phyloP scores from a whole-genome alignment of 2,888 invertebrate species.

The Griposia aprilina region DNA sequence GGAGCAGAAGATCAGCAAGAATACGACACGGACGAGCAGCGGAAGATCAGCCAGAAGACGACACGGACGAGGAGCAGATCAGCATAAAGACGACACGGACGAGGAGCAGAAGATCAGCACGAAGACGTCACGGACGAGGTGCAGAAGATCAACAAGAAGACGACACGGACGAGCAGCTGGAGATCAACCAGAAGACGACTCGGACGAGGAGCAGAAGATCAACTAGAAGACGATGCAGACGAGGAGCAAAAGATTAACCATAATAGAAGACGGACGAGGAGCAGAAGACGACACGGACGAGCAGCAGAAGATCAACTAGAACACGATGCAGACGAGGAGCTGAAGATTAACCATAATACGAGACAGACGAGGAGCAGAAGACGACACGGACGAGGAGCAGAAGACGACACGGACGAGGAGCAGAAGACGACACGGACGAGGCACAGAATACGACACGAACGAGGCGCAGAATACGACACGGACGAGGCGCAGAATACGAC shows the following conservation, averaged over 20 bases:
- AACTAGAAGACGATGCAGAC: constrained; percentile 8
- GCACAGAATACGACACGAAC: constrained; percentile 14
- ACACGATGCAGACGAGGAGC: constrained; percentile 4
- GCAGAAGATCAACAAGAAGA: not conserved
- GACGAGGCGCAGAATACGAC: constrained; percentile 36
- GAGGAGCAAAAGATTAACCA: not conserved
- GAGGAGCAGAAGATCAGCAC: not conserved
- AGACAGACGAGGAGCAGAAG: constrained; percentile 5
- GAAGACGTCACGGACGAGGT: constrained; percentile 8
- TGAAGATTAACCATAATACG: not conserved
- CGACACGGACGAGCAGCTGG: not conserved
- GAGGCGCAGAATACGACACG: constrained; percentile 23
- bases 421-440: constrained; percentile 23
- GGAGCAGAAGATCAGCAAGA: not conserved
- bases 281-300: constrained; percentile 15
- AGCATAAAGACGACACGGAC: not conserved
- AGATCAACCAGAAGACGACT: not conserved
- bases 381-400: constrained; percentile 41
- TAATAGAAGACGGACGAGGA: constrained; percentile 12
- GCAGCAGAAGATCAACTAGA: not conserved
- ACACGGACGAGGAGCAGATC: constrained; percentile 3
- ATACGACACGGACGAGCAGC: constrained; percentile 3
- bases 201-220: not conserved
- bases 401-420: constrained; percentile 11
- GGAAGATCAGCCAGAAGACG: not conserved